Percentiles rank a stretch among this genome's conserved stretches.
Evolutionary conservation across 2,113 vertebrate species (phyloP).

Genomic region (Otolemur garnettii): DNA sequence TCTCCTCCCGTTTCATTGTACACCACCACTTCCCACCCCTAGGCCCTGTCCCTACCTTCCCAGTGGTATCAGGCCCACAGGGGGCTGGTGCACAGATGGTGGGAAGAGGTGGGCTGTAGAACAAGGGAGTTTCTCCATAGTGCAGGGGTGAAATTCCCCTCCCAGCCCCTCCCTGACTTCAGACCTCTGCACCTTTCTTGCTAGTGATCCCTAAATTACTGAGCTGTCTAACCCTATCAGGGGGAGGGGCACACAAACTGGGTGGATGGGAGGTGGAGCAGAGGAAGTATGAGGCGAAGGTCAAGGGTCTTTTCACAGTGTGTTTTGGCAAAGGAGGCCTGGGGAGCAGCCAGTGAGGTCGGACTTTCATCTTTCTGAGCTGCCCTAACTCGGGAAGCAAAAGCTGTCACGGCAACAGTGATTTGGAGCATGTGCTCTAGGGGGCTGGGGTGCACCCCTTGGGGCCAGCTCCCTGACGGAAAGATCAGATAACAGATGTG

Average conservation of each 20-base stretch:
- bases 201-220: slow-evolving; percentile 83
- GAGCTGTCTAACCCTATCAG: slow-evolving; percentile 54
- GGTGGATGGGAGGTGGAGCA: slow-evolving; percentile 56
- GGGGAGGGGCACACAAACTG: slow-evolving; percentile 60
- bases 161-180: slow-evolving; percentile 71
- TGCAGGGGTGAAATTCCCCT: slow-evolving; percentile 72
- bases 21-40: background rate
- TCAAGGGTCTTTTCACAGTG: slow-evolving; percentile 82
- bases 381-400: background rate
- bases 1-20: background rate
- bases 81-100: slow-evolving; percentile 49
- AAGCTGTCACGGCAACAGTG: background rate
- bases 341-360: slow-evolving; percentile 61
- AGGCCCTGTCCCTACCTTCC: background rate
- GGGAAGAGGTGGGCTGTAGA: background rate
- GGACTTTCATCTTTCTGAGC: slow-evolving; percentile 69
- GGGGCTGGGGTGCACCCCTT: background rate
- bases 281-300: slow-evolving; percentile 74
- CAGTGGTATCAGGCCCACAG: background rate
- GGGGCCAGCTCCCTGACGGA: background rate
- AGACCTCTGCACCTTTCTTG: slow-evolving; percentile 82
- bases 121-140: slow-evolving; percentile 34
- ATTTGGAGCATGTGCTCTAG: background rate
- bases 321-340: slow-evolving; percentile 80
- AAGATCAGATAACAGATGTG: background rate